Evolutionary conservation across 2,113 vertebrate genomes (phyloP), one percentile per base, ranked within the genome.

Genomic region (Thalassoma bifasciatum): DNA sequence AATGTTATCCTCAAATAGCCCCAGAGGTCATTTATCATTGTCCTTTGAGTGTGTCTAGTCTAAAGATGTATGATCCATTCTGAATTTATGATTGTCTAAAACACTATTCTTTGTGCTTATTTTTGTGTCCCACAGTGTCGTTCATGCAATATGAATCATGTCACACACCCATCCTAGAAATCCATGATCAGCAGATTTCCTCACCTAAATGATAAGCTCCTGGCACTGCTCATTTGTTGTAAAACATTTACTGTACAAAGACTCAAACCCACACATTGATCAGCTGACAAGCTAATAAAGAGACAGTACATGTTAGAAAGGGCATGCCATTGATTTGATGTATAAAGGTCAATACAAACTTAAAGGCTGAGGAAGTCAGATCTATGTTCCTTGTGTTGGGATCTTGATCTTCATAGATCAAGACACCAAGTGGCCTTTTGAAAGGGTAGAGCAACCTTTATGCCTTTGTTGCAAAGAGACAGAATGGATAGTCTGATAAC

Each of bases 1-100:
- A 58, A 66, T 47, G n/a, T 26, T 69, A 42, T 72, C 82, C 77
- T 77, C 56, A 66, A 30, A 73, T 53, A 58, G 30, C 12, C 30
- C 51, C 13, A 8, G 26, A 67, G 34, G 61, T 36, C 42, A 8
- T 42, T 8, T n/a, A n/a, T 49, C 9, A 49, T 21, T n/a, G 13
- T 49, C 46, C 6, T 17, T 21, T 46, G n/a, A n/a, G n/a, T n/a
- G n/a, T n/a, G n/a, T n/a, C 6, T 30, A 30, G 30, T 30, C 3
- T 30, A 3, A 30, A 30, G 30, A 4, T 30, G 30, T 30, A 30
- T n/a, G n/a, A n/a, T n/a, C n/a, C n/a, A n/a, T n/a, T n/a, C n/a
- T n/a, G n/a, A n/a, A n/a, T n/a, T n/a, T n/a, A n/a, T n/a, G n/a
- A n/a, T n/a, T n/a, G n/a, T n/a, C n/a, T n/a, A n/a, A 66, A 40